phyloP scores from a whole-genome alignment of 2,888 invertebrate genomes.

The Scaptomyza cyrtandrae region DNA sequence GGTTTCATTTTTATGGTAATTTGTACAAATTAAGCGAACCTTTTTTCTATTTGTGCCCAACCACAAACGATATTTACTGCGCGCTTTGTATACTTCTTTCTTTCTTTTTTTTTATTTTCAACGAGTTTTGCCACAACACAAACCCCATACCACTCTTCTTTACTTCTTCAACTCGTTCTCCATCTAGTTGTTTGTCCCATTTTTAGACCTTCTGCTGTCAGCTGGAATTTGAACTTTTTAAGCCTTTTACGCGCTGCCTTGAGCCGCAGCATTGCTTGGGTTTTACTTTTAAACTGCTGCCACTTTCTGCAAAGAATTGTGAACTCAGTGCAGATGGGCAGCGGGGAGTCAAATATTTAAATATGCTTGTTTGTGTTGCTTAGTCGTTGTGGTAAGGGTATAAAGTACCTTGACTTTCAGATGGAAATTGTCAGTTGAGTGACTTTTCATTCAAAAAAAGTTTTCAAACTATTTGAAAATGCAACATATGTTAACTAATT shows the following conservation, averaged over 20 bases:
- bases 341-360: constrained; percentile 37
- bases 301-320: background rate
- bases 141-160: background rate
- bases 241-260: constrained; percentile 79
- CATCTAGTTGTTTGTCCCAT: constrained; percentile 41
- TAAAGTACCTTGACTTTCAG: background rate
- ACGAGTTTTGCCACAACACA: constrained; percentile 32
- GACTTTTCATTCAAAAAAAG: too few relatives aligned
- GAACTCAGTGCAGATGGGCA: background rate
- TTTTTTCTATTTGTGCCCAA: constrained; percentile 79
- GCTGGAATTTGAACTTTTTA: constrained; percentile 81
- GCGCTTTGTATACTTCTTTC: constrained; percentile 50
- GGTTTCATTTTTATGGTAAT: constrained; percentile 76
- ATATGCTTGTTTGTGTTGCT: constrained; percentile 42
- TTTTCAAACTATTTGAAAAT: too few relatives aligned
- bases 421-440: background rate
- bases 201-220: constrained; percentile 67
- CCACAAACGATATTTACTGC: constrained; percentile 79
- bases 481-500: too few relatives aligned
- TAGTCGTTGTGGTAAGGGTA: constrained; percentile 17
- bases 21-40: constrained; percentile 83
- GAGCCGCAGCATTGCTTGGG: constrained; percentile 64
- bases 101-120: constrained; percentile 35
- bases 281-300: constrained; percentile 56
- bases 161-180: background rate